These are phyloP conservation scores for Anodontia alba DNA, from an alignment of 2,888 invertebrate genomes.

Conservation along the genomic window DNA sequence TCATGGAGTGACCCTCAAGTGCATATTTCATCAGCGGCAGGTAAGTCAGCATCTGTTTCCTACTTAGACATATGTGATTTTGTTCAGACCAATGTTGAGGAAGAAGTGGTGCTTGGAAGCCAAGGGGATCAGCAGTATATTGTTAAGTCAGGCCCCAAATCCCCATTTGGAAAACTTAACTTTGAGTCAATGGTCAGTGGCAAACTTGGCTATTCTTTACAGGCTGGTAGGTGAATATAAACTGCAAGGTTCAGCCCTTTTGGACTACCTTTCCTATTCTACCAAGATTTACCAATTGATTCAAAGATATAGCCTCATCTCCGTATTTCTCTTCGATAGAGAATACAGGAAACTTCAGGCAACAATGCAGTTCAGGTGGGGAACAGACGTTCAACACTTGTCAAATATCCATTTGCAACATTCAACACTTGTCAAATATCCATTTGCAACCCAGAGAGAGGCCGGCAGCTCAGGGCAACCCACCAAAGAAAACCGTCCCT, in stretches of 20 bases:
- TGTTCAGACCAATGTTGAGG: not conserved
- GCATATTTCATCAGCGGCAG: not conserved
- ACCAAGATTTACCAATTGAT: not conserved
- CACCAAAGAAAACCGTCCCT: not conserved
- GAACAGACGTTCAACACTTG: conserved; percentile 14
- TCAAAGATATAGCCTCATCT: too few species aligned
- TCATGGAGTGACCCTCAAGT: conserved; percentile 15
- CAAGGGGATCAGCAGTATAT: not conserved
- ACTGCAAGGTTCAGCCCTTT: not conserved
- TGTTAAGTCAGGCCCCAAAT: not conserved
- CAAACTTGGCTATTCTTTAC: not conserved
- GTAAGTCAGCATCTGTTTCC: not conserved
- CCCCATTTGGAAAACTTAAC: not conserved
- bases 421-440: not conserved
- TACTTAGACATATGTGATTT: conserved; percentile 9
- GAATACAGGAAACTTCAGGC: too few species aligned
- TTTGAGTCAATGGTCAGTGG: not conserved
- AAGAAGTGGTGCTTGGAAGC: not conserved
- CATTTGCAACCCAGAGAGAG: not conserved
- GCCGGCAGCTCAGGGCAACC: conserved; percentile 6
- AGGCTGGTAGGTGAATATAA: not conserved
- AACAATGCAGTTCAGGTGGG: conserved; percentile 11
- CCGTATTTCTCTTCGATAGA: too few species aligned
- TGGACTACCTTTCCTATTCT: not conserved
- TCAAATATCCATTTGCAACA: too few species aligned